Percentiles rank a stretch among this genome's conserved stretches.
phyloP scores from a whole-genome alignment of 2,888 invertebrate genomes.

The Esperia sulphurella region DNA sequence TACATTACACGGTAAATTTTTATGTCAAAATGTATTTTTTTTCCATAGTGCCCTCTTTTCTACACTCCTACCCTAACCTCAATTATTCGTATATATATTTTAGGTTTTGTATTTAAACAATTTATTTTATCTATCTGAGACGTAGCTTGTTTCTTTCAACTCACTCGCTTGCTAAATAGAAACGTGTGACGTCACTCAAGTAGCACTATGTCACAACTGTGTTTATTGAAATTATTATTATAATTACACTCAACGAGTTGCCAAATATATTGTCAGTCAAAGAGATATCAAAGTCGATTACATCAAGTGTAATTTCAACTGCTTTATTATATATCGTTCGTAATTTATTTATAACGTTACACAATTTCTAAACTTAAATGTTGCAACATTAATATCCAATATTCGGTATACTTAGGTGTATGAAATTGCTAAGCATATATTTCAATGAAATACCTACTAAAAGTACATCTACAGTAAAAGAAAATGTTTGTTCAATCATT shows the following conservation, averaged over 20 bases:
- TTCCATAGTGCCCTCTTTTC: too few relatives aligned
- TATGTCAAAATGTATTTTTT: too few relatives aligned
- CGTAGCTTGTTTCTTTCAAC: too few relatives aligned
- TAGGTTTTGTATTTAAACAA: background rate
- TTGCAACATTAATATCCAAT: too few relatives aligned
- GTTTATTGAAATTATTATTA: background rate
- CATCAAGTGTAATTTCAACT: slow-evolving; percentile 16
- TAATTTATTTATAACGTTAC: background rate
- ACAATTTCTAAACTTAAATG: background rate
- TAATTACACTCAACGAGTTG: slow-evolving; percentile 1
- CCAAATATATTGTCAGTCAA: slow-evolving; percentile 16
- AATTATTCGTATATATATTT: background rate
- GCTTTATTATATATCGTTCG: background rate
- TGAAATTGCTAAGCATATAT: too few relatives aligned
- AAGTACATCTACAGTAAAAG: too few relatives aligned
- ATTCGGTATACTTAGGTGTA: too few relatives aligned
- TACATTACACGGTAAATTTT: too few relatives aligned
- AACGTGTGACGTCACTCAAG: background rate
- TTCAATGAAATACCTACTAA: too few relatives aligned
- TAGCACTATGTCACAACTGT: background rate
- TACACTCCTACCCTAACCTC: background rate
- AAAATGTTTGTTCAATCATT: too few relatives aligned
- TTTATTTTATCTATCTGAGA: too few relatives aligned
- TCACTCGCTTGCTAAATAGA: background rate
- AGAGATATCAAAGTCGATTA: slow-evolving; percentile 19